These are phyloP conservation scores for Notiomystis cincta DNA, from an alignment of 2,113 vertebrate species.

Conservation along the genomic window DNA sequence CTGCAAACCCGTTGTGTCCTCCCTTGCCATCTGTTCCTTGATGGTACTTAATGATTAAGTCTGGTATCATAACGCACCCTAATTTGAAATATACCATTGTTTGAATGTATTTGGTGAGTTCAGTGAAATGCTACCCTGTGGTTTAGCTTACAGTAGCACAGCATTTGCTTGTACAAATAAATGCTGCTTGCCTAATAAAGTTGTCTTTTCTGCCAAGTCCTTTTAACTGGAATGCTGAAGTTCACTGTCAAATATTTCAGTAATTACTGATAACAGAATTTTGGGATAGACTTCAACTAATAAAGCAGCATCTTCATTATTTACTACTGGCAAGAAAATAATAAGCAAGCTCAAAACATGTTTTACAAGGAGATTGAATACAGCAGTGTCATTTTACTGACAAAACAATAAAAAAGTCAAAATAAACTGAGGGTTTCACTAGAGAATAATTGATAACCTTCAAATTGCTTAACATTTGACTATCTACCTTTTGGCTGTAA, in stretches of 20 bases:
- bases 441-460: not conserved
- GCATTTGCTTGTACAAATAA: not conserved
- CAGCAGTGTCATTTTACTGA: not conserved
- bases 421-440: not conserved
- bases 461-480: not conserved
- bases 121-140: not conserved
- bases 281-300: not conserved
- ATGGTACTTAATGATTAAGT: constrained; percentile 59
- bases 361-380: not conserved
- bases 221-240: not conserved
- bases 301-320: not conserved
- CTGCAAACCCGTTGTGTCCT: constrained; percentile 67
- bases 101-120: not conserved
- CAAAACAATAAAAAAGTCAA: not conserved
- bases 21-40: constrained; percentile 77
- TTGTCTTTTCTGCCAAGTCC: not conserved
- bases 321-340: not conserved
- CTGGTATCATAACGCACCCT: not conserved
- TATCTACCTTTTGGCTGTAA: not conserved
- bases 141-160: not conserved
- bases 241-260: not conserved
- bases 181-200: not conserved
- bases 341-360: not conserved
- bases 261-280: not conserved
- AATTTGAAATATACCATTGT: constrained; percentile 37